Base-by-base conservation (phyloP, 2,888 invertebrate genomes). In the Ecliptopera silaceata region DNA sequence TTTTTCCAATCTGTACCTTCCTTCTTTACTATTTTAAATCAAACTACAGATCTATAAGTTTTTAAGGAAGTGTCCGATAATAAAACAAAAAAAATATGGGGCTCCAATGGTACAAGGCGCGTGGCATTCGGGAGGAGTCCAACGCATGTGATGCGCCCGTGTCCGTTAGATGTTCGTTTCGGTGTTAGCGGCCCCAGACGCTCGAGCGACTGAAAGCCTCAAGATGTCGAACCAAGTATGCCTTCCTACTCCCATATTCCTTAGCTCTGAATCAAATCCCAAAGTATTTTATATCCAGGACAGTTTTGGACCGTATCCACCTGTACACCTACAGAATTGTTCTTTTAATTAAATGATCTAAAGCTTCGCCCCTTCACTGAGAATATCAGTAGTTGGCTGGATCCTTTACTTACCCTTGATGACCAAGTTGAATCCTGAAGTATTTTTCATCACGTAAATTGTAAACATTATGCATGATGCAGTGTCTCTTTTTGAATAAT, bases 91-190 rank as follows among this genome's bases (percentile, higher is more conserved):
- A 18, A n/a, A 2, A 1, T 11, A 26, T 41, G 18, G 42, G 43
- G 46, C 22, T 17, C 3, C 20, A 10, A 18, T 29, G 49, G 22
- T 32, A 18, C 20, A 32, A 44, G 56, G 45, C 45, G 26, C 48
- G 53, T 8, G 55, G 61, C 66, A 63, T 64, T 64, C 66, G 66
- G 57, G 58, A 62, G 51, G 50, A 22, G 52, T 59, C 54, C 49
- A 55, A 60, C 63, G 67, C 67, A 67, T 66, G 68, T 59, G 60
- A 59, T 52, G 72, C 81, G 84, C 79, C 80, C 82, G 81, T 79
- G 84, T 86, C 84, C 84, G 87, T 82, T 90, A 90, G 89, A 82
- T 89, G 90, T 84, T 86, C 84, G 87, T 89, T 74, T 86, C 78
- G 82, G 79, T 89, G 89, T 88, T 89, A 86, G 88, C 75, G 80